Conservation (phyloP, 2,797 vertebrate genomes). For the Hipposideros larvatus region DNA sequence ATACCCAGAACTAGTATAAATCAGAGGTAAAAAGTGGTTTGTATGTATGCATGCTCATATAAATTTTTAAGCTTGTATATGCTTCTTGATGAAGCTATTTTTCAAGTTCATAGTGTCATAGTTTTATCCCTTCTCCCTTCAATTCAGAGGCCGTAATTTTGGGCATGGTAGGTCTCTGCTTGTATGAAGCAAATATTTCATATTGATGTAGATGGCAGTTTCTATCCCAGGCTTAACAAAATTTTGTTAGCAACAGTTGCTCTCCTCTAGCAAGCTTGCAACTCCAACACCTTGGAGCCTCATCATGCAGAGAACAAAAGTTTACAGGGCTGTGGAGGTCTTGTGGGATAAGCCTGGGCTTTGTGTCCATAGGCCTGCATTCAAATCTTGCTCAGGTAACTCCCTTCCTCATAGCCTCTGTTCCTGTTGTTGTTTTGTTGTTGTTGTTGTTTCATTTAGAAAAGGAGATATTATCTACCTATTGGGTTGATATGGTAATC, state of each 20-base stretch:
- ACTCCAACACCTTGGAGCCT: neutral
- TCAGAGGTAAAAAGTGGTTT: neutral
- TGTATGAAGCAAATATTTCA: neutral
- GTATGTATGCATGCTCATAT: neutral
- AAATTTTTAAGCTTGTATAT: neutral
- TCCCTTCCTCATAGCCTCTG: neutral
- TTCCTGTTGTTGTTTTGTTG: too few species aligned
- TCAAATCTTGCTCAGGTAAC: neutral
- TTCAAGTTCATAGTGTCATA: neutral
- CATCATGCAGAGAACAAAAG: neutral
- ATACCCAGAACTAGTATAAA: neutral
- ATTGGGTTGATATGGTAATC: neutral
- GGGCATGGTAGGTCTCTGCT: neutral
- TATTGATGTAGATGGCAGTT: neutral
- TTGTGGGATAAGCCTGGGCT: neutral
- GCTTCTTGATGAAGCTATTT: neutral
- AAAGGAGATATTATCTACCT: neutral
- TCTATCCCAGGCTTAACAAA: neutral
- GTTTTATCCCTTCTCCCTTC: neutral
- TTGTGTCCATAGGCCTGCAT: neutral
- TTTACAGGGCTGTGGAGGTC: neutral
- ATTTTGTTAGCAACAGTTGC: neutral
- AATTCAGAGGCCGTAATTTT: neutral
- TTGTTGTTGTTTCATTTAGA: neutral
- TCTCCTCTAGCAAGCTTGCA: neutral